Percentiles rank a stretch among this genome's conserved stretches.
Evolutionary conservation across 2,113 vertebrate species (phyloP).

Genomic region (Hippocampus zosterae): DNA sequence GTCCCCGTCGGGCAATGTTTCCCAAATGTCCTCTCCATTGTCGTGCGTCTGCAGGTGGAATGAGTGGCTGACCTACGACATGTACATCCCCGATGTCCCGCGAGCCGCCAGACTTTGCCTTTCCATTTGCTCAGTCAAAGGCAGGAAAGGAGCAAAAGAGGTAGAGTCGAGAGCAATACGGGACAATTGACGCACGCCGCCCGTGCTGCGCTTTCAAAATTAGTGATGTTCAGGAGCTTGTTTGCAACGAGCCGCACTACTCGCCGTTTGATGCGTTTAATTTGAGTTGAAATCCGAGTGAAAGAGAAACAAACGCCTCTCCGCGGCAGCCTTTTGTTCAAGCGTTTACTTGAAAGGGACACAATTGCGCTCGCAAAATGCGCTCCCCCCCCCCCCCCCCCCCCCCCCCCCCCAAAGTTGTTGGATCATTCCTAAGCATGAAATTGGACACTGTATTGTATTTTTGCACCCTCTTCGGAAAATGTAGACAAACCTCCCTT

Average conservation of each 20-base stretch:
- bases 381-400: slow-evolving; percentile 7
- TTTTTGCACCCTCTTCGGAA: no score
- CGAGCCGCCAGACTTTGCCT: slow-evolving; percentile 96
- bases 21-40: background rate
- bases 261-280: no score
- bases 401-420: background rate
- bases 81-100: slow-evolving; percentile 95
- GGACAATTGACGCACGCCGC: background rate
- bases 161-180: slow-evolving; percentile 54
- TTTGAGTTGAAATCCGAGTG: slow-evolving; percentile 52
- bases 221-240: no score
- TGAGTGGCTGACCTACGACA: slow-evolving; percentile 94
- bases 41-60: slow-evolving; percentile 80
- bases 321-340: slow-evolving; percentile 44
- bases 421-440: background rate
- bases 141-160: slow-evolving; percentile 96
- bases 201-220: background rate
- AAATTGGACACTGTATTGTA: background rate
- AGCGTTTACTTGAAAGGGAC: slow-evolving; percentile 49
- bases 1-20: background rate
- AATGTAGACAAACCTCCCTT: no score
- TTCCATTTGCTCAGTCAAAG: slow-evolving; percentile 97
- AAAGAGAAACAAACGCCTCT: slow-evolving; percentile 64
- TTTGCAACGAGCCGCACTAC: no score
- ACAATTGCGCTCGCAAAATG: slow-evolving; percentile 47